Evolutionary conservation across 2,888 invertebrate species (phyloP).

Genomic region (Zootermopsis nevadensis): DNA sequence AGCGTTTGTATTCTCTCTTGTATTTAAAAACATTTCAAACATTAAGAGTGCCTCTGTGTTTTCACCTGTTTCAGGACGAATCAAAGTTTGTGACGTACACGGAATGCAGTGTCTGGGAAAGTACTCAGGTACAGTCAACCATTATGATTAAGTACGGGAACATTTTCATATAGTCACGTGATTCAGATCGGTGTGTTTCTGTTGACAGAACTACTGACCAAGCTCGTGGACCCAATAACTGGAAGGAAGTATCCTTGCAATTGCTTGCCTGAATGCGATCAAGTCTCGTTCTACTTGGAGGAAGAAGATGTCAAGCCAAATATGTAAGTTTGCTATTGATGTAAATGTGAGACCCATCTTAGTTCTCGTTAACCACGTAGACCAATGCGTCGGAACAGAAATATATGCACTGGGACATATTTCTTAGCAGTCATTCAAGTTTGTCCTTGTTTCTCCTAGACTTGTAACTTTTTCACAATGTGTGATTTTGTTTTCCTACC

Average conservation of each 20-base stretch:
- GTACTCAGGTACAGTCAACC: constrained; percentile 5
- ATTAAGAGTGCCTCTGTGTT: no score
- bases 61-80: not conserved
- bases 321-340: no score
- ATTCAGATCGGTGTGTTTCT: no score
- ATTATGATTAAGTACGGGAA: not conserved
- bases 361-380: no score
- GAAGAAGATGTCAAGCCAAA: no score
- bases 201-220: constrained; percentile 67
- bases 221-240: constrained; percentile 61
- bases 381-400: no score
- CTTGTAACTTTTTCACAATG: no score
- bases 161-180: not conserved
- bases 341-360: no score
- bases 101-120: constrained; percentile 33
- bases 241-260: constrained; percentile 70
- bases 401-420: no score
- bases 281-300: constrained; percentile 76
- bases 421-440: no score
- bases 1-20: not conserved
- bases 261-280: constrained; percentile 77
- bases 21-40: not conserved
- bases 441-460: no score
- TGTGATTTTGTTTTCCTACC: no score
- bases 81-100: constrained; percentile 11